Conservation (phyloP, 2,113 vertebrate genomes). For the Cairina moschata region DNA sequence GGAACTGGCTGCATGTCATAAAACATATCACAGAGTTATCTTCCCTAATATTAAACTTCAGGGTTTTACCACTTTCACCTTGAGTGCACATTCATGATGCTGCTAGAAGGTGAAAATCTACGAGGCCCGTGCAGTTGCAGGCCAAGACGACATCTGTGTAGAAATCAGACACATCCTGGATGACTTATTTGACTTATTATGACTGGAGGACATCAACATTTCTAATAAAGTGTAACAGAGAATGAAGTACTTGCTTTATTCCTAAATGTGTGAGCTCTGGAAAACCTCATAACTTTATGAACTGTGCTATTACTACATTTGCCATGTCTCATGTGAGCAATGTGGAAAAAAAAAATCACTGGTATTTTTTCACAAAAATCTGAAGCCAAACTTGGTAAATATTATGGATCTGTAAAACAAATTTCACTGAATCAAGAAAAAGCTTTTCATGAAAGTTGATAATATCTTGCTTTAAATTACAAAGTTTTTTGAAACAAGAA, state of each 20-base stretch:
- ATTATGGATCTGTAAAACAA: neutral
- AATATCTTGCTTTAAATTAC: neutral
- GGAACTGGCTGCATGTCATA: rapidly evolving
- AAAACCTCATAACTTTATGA: neutral
- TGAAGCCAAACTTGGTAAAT: neutral
- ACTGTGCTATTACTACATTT: neutral
- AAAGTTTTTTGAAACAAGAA: neutral
- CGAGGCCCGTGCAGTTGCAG: neutral
- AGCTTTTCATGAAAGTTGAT: neutral
- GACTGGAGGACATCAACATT: too few relatives aligned
- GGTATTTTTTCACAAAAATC: neutral
- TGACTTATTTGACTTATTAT: too few relatives aligned
- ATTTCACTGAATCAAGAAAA: neutral
- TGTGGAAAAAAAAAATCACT: neutral
- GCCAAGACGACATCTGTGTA: neutral
- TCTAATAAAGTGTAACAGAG: neutral
- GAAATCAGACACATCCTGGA: neutral
- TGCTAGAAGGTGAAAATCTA: neutral
- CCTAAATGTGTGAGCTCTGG: neutral
- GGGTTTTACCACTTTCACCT: neutral
- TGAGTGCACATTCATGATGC: neutral
- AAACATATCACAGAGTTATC: neutral
- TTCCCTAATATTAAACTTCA: neutral
- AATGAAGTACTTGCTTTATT: neutral
- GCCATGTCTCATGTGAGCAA: neutral